Conservation (phyloP, 2,113 vertebrate genomes). For the Hemibagrus wyckioides region DNA sequence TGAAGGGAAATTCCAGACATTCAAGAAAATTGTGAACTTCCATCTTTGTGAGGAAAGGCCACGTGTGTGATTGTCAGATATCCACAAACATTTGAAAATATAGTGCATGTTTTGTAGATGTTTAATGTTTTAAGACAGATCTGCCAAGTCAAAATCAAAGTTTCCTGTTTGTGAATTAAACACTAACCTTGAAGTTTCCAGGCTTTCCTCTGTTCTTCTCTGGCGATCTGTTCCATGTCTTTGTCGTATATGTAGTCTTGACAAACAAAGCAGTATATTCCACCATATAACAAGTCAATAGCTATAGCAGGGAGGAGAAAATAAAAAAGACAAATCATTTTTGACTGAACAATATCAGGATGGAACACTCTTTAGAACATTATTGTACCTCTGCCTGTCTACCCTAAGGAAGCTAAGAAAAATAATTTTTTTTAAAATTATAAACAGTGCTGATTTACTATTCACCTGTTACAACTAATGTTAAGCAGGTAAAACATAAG, state of each 20-base stretch:
- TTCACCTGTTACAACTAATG: neutral
- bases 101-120: neutral
- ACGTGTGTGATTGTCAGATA: neutral
- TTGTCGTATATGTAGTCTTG: constrained; percentile 99
- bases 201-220: constrained; percentile 98
- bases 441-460: neutral
- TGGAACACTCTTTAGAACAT: neutral
- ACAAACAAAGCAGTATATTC: constrained; percentile 99
- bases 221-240: constrained; percentile 99
- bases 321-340: neutral
- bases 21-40: neutral
- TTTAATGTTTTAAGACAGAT: neutral
- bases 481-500: neutral
- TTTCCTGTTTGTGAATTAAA: neutral
- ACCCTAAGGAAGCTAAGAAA: neutral
- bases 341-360: neutral
- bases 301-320: constrained; percentile 34
- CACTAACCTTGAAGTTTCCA: constrained; percentile 96
- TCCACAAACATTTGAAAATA: neutral
- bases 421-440: neutral
- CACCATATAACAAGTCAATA: constrained; percentile 92
- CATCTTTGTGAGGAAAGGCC: neutral
- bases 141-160: neutral
- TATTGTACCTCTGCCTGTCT: neutral
- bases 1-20: neutral